Conservation (phyloP, 2,113 vertebrate species). For the Nannobrachium achirus region DNA sequence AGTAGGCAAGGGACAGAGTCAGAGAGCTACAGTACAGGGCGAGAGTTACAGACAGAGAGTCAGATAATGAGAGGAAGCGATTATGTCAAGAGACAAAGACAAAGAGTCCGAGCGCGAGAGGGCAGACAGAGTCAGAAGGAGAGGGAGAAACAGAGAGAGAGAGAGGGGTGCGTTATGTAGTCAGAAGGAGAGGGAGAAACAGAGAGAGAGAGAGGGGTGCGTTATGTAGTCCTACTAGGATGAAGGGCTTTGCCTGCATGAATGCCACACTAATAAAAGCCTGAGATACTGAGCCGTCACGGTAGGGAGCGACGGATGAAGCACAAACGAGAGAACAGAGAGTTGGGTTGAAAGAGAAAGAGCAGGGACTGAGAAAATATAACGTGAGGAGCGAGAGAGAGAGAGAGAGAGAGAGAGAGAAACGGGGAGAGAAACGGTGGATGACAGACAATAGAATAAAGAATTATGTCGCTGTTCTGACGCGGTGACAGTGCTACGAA, state of each 20-base stretch:
- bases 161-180: too few species aligned
- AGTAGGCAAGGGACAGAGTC: slow-evolving; percentile 39
- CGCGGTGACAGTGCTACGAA: slow-evolving; percentile 32
- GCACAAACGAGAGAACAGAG: slow-evolving; percentile 35
- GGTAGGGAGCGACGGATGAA: slow-evolving; percentile 20
- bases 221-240: slow-evolving; percentile 31
- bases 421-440: too few species aligned
- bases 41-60: slow-evolving; percentile 13
- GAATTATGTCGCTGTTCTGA: slow-evolving; percentile 40
- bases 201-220: slow-evolving; percentile 30
- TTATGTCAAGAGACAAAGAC: slow-evolving; percentile 24
- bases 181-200: slow-evolving; percentile 17
- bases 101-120: neutral
- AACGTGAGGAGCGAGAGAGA: slow-evolving; percentile 16
- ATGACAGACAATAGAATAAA: too few species aligned
- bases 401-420: slow-evolving; percentile 19
- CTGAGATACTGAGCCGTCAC: slow-evolving; percentile 49
- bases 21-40: neutral
- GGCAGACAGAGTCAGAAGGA: neutral
- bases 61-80: neutral
- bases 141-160: slow-evolving; percentile 52
- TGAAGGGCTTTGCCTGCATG: slow-evolving; percentile 65
- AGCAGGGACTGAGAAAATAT: slow-evolving; percentile 19
- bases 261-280: slow-evolving; percentile 73
- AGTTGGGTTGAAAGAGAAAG: slow-evolving; percentile 28